Evolutionary conservation across 2,888 invertebrate species (phyloP), one percentile per base, ranked within the genome.

Genomic region (Hoplodrina blanda): DNA sequence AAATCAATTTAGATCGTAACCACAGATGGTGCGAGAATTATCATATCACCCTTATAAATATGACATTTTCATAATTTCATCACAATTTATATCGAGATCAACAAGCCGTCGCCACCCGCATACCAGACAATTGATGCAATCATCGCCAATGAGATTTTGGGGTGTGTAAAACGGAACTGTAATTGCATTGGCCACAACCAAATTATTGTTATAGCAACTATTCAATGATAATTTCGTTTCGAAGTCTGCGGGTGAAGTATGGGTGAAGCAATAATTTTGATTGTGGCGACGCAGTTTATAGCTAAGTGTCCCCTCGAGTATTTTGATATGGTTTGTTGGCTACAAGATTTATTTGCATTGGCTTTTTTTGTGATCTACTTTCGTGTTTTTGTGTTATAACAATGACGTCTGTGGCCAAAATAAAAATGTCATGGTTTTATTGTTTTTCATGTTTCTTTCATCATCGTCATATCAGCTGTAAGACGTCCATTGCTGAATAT

Each of bases 111-210:
- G 89, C 87, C 94, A 84, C 94, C 95, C 95, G 95, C 95, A 95
- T 95, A 87, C 88, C 88, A 91, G 89, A 95, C 95, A 96, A 96
- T 96, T 96, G 95, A 92, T 91, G 94, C 95, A 95, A 95, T 96
- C 95, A 95, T 95, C 93, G 89, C 87, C 93, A 93, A 94, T 92
- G 94, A 94, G 94, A 95, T 96, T 95, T 95, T 79, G 84, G 89
- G 92, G 94, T 94, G 91, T 90, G 92, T 90, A 91, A 92, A 92
- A 91, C 91, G 91, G 92, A 90, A 91, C 92, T 87, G 88, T 94
- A 95, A 95, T 95, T 95, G 94, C 93, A 94, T 95, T 91, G 93
- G 93, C 94, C 94, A 92, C 93, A 94, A 91, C 93, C 87, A 91
- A 93, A 94, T 95, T 93, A 94, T 85, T 92, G 90, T 92, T 93